phyloP scores from a whole-genome alignment of 2,797 vertebrate genomes.

The Malacoraja senta region DNA sequence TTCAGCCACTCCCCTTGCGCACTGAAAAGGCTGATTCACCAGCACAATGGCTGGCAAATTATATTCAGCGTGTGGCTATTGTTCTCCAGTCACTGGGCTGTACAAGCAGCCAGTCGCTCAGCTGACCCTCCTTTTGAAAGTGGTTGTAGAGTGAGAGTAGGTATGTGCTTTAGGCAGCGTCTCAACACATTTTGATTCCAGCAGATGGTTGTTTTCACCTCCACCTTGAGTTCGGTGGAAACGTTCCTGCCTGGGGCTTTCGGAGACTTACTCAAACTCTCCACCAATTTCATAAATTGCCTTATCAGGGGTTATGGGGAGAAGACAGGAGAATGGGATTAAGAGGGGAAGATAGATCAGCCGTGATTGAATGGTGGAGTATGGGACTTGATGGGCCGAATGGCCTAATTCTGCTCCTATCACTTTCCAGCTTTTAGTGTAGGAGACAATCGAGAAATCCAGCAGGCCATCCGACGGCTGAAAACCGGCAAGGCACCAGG shows the following conservation, averaged over 20 bases:
- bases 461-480: too few relatives aligned
- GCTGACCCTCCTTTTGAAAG: slow-evolving; percentile 7
- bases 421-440: too few relatives aligned
- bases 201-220: not conserved
- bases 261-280: not conserved
- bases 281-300: not conserved
- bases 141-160: not conserved
- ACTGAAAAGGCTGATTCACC: slow-evolving; percentile 15
- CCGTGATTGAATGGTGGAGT: too few relatives aligned
- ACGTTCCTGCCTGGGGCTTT: not conserved
- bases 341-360: too few relatives aligned
- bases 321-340: too few relatives aligned
- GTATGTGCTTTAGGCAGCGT: not conserved
- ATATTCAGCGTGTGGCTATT: not conserved
- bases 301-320: too few relatives aligned
- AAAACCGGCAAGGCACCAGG: too few relatives aligned
- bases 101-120: not conserved
- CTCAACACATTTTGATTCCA: not conserved
- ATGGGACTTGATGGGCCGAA: too few relatives aligned
- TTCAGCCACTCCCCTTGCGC: not conserved
- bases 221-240: not conserved
- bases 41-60: slow-evolving; percentile 22
- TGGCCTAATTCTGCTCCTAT: too few relatives aligned
- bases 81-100: slow-evolving; percentile 12
- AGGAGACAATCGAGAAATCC: too few relatives aligned